A percentile compares a stretch with the other conserved stretches of the same genome.
These are phyloP conservation scores for Dendroctonus ponderosae DNA, from an alignment of 1,140 invertebrate species.

Conservation along the genomic window DNA sequence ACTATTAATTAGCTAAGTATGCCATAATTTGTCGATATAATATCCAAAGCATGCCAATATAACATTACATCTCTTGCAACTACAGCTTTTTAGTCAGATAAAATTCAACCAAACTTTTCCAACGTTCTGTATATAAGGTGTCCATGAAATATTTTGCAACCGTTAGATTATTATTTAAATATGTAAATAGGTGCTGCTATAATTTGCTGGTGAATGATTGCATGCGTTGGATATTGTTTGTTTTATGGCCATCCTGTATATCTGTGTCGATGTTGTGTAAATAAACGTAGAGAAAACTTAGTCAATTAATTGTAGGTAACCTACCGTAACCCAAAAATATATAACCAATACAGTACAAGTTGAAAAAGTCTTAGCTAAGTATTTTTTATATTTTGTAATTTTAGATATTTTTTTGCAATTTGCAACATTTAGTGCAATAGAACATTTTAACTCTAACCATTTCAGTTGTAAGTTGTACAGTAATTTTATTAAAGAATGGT, in stretches of 20 bases:
- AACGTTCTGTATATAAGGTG: slow-evolving; percentile 10
- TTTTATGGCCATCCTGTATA: slow-evolving; percentile 26
- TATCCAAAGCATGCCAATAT: no score
- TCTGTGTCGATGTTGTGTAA: slow-evolving; percentile 13
- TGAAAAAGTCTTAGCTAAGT: not conserved
- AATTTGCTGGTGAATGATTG: not conserved
- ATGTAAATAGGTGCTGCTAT: slow-evolving; percentile 1
- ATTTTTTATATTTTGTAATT: not conserved
- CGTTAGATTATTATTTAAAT: not conserved
- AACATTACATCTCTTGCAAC: no score
- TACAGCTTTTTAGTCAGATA: not conserved
- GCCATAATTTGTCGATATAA: no score
- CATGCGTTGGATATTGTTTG: not conserved
- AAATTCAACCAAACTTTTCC: not conserved
- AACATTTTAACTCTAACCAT: no score
- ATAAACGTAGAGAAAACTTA: slow-evolving; percentile 11
- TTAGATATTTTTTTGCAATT: no score
- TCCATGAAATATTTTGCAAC: slow-evolving; percentile 3
- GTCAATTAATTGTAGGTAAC: slow-evolving; percentile 5
- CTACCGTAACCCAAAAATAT: slow-evolving; percentile 7
- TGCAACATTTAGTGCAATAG: no score
- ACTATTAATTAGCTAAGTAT: no score
- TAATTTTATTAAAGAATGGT: slow-evolving; percentile 6
- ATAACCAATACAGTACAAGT: slow-evolving; percentile 17
- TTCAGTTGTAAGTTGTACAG: not conserved